A percentile compares a stretch with the other conserved stretches of the same genome.
Conservation (phyloP, 2,888 invertebrate species). For the Abrostola triplasia region DNA sequence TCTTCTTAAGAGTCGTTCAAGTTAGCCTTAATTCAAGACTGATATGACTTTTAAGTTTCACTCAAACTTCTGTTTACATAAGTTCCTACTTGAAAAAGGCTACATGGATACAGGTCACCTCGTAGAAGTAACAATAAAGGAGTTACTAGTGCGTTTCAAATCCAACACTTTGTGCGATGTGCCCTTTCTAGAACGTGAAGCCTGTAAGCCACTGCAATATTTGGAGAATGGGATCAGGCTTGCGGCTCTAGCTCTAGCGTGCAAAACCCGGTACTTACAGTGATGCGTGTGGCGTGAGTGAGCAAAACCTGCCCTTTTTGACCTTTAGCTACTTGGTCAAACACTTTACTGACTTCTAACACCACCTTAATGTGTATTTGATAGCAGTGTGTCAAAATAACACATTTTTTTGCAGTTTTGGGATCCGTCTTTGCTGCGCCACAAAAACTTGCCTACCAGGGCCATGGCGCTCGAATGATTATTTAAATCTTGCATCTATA, state of each 20-base stretch:
- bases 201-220: too few species aligned
- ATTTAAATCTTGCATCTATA: constrained; percentile 51
- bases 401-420: constrained; percentile 32
- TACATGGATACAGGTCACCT: too few species aligned
- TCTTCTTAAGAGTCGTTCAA: too few species aligned
- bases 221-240: not conserved
- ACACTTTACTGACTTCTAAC: constrained; percentile 3
- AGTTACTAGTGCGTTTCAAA: too few species aligned
- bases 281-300: not conserved
- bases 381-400: constrained; percentile 25
- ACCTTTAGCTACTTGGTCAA: not conserved
- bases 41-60: too few species aligned
- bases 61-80: too few species aligned
- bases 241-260: not conserved
- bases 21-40: too few species aligned
- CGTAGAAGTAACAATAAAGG: too few species aligned
- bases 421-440: constrained; percentile 29
- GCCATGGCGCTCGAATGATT: constrained; percentile 38
- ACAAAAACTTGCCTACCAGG: constrained; percentile 39
- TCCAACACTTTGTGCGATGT: too few species aligned
- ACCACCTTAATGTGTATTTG: constrained; percentile 26
- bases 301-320: not conserved
- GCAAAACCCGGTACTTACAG: not conserved
- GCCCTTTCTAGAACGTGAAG: too few species aligned
- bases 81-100: too few species aligned